Evolutionary conservation across 2,888 invertebrate genomes (phyloP).

Genomic region (Tortricodes alternella): DNA sequence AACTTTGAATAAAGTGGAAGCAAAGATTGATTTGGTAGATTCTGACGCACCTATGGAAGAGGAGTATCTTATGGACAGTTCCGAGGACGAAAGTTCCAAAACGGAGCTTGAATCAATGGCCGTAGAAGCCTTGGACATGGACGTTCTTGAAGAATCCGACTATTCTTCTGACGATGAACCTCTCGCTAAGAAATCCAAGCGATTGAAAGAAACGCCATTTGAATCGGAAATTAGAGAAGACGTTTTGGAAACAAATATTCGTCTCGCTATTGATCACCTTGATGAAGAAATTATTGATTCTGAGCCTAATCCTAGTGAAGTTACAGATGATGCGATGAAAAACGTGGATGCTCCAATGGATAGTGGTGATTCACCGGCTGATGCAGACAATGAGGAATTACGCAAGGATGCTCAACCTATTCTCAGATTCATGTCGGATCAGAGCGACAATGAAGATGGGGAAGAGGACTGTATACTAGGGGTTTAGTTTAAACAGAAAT

Average conservation of each 20-base stretch:
- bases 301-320: not conserved
- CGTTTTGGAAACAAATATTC: constrained; percentile 1
- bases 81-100: constrained; percentile 24
- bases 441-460: constrained; percentile 17
- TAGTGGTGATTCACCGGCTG: not conserved
- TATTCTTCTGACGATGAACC: constrained; percentile 71
- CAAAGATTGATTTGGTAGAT: constrained; percentile 43
- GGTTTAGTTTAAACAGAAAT: constrained; percentile 36
- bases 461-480: constrained; percentile 52
- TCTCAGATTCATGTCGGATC: constrained; percentile 7
- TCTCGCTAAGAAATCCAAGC: constrained; percentile 54
- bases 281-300: not conserved
- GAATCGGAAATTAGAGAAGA: not conserved
- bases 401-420: not conserved
- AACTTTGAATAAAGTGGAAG: constrained; percentile 34
- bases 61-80: constrained; percentile 37
- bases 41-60: constrained; percentile 47
- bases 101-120: not conserved
- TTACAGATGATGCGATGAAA: not conserved
- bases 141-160: constrained; percentile 31
- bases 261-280: not conserved
- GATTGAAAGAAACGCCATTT: constrained; percentile 35
- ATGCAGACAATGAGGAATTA: not conserved
- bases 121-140: constrained; percentile 31
- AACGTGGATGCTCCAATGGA: not conserved